Evolutionary conservation across 2,888 invertebrate genomes (phyloP), one percentile per base, ranked within the genome.

Genomic region (Troglohyphantes excavatus): DNA sequence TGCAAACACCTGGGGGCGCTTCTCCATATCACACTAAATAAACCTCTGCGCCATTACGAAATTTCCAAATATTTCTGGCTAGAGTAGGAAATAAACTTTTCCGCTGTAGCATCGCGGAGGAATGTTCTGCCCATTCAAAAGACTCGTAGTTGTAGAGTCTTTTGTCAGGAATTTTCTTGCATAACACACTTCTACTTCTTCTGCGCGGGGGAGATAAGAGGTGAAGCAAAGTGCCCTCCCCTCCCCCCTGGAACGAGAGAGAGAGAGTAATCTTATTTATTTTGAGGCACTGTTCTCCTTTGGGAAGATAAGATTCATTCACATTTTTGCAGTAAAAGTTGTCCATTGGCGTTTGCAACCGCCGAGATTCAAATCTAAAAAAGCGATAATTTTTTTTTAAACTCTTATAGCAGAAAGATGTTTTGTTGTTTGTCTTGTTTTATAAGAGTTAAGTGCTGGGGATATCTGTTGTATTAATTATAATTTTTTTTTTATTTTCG

Each of bases 301-400:
- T 33, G 19, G 2, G 46, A 65, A 33, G 84, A 84, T 84, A 84
- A 84, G 84, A 75, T 75, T 75, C 84, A 84, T 84, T 84, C 84
- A 84, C 73, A 65, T 84, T 75, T 84, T 65, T 11, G 67, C 21
- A 33, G 39, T 73, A 68, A 76, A 76, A 61, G 21, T 76, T 29
- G 46, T 21, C 46, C 46, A 13, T n/a, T 26, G 33, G 23, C 26
- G 75, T 61, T 53, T 27, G 53, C 75, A 61, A 17, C 17, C 53
- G 53, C 46, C 53, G 53, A 53, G n/a, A 53, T 53, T 53, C 53
- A 5, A 53, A 39, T 39, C 13, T 53, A n/a, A 3, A 6, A 9
- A 3, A 33, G 33, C 33, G 33, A 33, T 33, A 33, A 33, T 6
- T 33, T n/a, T n/a, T n/a, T n/a, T n/a, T n/a, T n/a, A n/a, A n/a